phyloP scores from a whole-genome alignment of 2,888 invertebrate species.

The Hololepta plana region DNA sequence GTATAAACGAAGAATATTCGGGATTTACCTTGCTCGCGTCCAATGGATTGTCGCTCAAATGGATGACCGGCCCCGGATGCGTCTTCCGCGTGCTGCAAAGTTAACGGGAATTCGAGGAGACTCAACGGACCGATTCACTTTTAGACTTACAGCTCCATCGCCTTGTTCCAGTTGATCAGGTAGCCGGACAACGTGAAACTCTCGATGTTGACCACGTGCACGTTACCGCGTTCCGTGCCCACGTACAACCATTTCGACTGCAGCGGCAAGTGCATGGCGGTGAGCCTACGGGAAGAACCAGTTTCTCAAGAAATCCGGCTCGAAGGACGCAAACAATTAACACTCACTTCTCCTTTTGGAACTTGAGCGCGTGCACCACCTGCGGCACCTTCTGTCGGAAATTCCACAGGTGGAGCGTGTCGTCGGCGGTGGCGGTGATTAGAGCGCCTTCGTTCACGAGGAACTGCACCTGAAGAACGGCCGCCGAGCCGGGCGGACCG shows the following conservation, averaged over 20 bases:
- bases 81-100: constrained; percentile 75
- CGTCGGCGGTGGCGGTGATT: constrained; percentile 89
- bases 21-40: constrained; percentile 82
- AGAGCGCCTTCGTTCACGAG: constrained; percentile 94
- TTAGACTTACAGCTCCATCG: constrained; percentile 89
- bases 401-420: constrained; percentile 94
- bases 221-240: constrained; percentile 95
- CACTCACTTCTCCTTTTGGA: constrained; percentile 82
- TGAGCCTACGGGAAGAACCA: constrained; percentile 48
- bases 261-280: constrained; percentile 85
- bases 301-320: no score
- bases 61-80: constrained; percentile 92
- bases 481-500: constrained; percentile 33
- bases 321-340: no score
- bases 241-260: constrained; percentile 98
- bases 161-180: constrained; percentile 99
- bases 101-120: background rate
- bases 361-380: constrained; percentile 91
- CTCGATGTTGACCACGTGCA: constrained; percentile 93
- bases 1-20: background rate
- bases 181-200: constrained; percentile 93
- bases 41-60: constrained; percentile 90
- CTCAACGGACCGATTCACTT: background rate
- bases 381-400: constrained; percentile 87
- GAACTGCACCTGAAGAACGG: constrained; percentile 84